Conservation (phyloP, 2,888 invertebrate species). For the Phaedon cochleariae region DNA sequence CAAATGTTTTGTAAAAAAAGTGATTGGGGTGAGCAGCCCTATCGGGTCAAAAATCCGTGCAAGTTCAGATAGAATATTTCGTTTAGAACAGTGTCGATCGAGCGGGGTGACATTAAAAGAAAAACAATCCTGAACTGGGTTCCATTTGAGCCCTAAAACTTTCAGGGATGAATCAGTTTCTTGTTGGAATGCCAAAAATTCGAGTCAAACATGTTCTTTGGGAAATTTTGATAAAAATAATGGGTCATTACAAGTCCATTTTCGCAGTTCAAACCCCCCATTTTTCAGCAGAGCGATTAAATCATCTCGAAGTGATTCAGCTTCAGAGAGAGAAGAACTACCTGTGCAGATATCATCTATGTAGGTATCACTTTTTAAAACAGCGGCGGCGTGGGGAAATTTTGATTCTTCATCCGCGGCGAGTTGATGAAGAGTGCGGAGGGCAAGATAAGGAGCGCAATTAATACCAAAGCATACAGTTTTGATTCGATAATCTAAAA, state of each 20-base stretch:
- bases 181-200: constrained; percentile 28
- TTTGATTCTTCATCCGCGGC: constrained; percentile 5
- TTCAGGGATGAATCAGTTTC: neutral
- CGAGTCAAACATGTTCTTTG: neutral
- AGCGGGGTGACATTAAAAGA: constrained; percentile 1
- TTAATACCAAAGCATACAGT: constrained; percentile 6
- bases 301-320: constrained; percentile 1
- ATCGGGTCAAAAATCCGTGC: constrained; percentile 16
- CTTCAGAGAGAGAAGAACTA: neutral
- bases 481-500: neutral
- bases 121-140: constrained; percentile 5
- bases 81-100: constrained; percentile 1
- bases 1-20: constrained; percentile 16
- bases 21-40: constrained; percentile 9
- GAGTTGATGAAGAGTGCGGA: constrained; percentile 8
- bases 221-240: constrained; percentile 4
- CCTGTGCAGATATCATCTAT: constrained; percentile 14
- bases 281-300: neutral
- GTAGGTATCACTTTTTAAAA: neutral
- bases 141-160: constrained; percentile 1
- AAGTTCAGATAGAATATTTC: constrained; percentile 14
- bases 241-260: too few species aligned
- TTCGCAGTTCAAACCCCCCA: too few species aligned
- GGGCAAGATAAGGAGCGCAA: constrained; percentile 16
- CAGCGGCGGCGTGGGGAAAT: constrained; percentile 4